These are phyloP conservation scores for Notodonta dromedarius DNA, from an alignment of 2,888 invertebrate species.

Conservation along the genomic window DNA sequence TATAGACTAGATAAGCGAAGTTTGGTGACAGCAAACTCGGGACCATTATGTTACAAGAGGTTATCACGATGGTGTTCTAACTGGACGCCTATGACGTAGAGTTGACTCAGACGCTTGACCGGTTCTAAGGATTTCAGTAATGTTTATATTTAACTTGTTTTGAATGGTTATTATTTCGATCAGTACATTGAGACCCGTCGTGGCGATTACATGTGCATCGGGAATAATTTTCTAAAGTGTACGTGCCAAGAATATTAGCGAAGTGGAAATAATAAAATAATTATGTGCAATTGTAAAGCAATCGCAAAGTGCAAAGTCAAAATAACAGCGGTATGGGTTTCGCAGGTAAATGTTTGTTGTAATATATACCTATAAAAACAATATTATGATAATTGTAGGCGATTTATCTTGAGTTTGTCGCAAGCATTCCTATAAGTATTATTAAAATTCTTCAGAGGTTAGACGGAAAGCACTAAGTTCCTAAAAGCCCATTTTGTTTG, in stretches of 20 bases:
- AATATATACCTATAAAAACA: too few relatives aligned
- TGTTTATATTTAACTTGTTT: constrained; percentile 56
- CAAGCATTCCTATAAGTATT: too few relatives aligned
- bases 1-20: too few relatives aligned
- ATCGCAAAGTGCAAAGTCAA: constrained; percentile 38
- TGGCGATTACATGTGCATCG: constrained; percentile 42
- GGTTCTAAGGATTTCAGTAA: constrained; percentile 46
- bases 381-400: too few relatives aligned
- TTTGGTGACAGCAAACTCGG: too few relatives aligned
- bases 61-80: background rate
- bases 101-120: constrained; percentile 1
- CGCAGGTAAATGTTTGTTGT: constrained; percentile 27
- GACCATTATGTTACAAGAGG: background rate
- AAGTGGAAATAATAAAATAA: constrained; percentile 14
- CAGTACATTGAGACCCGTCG: constrained; percentile 51
- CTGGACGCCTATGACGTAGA: constrained; percentile 2
- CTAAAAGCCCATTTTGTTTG: too few relatives aligned
- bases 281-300: constrained; percentile 49
- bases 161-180: constrained; percentile 43
- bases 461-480: too few relatives aligned
- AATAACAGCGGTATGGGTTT: constrained; percentile 36
- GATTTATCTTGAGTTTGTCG: too few relatives aligned
- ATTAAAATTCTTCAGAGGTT: too few relatives aligned
- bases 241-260: background rate
- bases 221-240: constrained; percentile 11